phyloP scores from a whole-genome alignment of 2,888 invertebrate species.

The Orthosia incerta region DNA sequence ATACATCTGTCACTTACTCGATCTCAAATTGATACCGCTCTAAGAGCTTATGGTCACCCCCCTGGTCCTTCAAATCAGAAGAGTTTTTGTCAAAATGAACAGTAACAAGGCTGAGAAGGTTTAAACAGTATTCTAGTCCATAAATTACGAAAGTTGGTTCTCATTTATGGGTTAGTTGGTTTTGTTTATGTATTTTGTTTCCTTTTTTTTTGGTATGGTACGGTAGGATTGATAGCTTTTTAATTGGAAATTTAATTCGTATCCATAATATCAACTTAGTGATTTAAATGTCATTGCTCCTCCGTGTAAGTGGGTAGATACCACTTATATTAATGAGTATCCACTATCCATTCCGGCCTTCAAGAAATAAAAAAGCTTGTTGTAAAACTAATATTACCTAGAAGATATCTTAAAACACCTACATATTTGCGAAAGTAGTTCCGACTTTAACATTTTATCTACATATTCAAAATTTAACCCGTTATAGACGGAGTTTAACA shows the following conservation, averaged over 20 bases:
- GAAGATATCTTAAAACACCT: slow-evolving; percentile 32
- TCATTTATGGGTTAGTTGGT: too few relatives aligned
- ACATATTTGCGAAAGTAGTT: slow-evolving; percentile 57
- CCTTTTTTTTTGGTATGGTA: too few relatives aligned
- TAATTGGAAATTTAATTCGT: slow-evolving; percentile 7
- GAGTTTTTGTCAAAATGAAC: neutral
- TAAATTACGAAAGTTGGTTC: too few relatives aligned
- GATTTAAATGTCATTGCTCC: slow-evolving; percentile 23
- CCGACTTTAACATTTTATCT: slow-evolving; percentile 34
- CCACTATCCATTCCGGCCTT: slow-evolving; percentile 19
- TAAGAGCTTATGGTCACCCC: too few relatives aligned
- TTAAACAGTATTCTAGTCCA: neutral
- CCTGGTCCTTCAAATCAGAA: neutral
- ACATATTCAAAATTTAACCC: slow-evolving; percentile 34
- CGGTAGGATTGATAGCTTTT: slow-evolving; percentile 1
- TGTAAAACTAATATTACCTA: slow-evolving; percentile 17
- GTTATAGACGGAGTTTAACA: slow-evolving; percentile 27
- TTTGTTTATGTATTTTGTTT: too few relatives aligned
- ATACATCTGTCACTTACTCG: too few relatives aligned
- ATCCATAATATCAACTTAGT: neutral
- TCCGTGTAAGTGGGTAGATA: slow-evolving; percentile 12
- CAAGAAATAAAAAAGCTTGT: slow-evolving; percentile 9
- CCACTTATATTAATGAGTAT: slow-evolving; percentile 33
- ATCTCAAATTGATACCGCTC: too few relatives aligned
- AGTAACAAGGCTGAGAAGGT: neutral